Evolutionary conservation across 2,888 invertebrate species (phyloP), one percentile per base, ranked within the genome.

Genomic region (Caenorhabditis uteleia): DNA sequence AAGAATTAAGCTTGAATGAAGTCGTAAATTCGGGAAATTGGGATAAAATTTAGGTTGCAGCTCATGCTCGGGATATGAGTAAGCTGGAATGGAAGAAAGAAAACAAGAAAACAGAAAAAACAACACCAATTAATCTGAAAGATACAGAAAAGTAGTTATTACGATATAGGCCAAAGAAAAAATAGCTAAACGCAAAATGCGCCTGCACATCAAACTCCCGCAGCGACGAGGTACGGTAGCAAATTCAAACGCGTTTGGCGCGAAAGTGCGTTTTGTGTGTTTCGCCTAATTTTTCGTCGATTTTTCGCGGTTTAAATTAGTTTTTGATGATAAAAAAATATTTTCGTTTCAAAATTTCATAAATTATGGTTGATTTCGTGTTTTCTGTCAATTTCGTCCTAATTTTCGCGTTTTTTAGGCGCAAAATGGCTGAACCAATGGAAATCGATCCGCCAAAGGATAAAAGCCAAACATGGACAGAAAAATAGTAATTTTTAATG

Each of bases 401-500:
- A n/a, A n/a, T 20, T 38, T 38, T 7, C 7, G 18, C n/a, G n/a
- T 5, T 20, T 20, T 20, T 20, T 38, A 38, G 38, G 34, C 34
- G 34, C 7, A 10, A 10, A 34, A 34, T 49, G 51, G 21, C 21
- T 6, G 55, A 55, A 18, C 34, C 46, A 25, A 55, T 55, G 49
- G 54, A 61, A 49, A 21, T 61, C 21, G 60, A 55, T 36, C 29
- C 8, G 5, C 40, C 25, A 29, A 54, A 50, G 14, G 14, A 7
- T 4, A 49, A 38, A n/a, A 33, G 23, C 33, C 18, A 44, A 40
- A 57, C 86, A n/a, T 86, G 86, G 86, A 85, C 86, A 4, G 86
- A 86, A 74, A 86, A 86, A 85, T 86, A 86, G 86, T 86, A 60
- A 77, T 84, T 71, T 55, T 38, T 2, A 1, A 5, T 20, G 4